phyloP scores from a whole-genome alignment of 2,113 vertebrate species.

The Pterocles orientalis region DNA sequence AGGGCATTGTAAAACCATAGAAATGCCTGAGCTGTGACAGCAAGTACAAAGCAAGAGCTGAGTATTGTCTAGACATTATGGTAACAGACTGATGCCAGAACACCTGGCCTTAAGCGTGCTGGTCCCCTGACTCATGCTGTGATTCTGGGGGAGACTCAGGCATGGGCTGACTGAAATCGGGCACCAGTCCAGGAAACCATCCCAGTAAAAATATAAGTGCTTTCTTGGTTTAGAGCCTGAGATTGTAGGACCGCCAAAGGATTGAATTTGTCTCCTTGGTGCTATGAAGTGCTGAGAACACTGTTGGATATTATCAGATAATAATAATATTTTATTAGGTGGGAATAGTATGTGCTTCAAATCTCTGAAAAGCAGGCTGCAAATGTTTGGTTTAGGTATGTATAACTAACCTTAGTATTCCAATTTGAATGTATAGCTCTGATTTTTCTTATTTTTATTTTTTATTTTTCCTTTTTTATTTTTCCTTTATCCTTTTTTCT shows the following conservation, averaged over 20 bases:
- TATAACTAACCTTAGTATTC: not conserved
- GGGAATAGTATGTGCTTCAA: not conserved
- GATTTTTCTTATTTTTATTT: not conserved
- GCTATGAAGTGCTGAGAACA: not conserved
- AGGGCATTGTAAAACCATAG: not conserved
- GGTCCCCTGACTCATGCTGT: accelerated
- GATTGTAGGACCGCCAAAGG: not conserved
- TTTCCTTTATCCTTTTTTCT: not conserved
- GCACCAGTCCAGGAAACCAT: not conserved
- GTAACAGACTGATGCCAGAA: not conserved
- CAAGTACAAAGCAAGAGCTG: not conserved
- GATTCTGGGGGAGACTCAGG: not conserved
- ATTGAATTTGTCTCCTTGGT: not conserved
- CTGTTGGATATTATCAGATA: not conserved
- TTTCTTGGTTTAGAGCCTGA: not conserved
- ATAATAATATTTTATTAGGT: not conserved
- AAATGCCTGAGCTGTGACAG: not conserved
- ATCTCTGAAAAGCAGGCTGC: not conserved
- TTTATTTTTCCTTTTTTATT: not conserved
- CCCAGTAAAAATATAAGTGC: not conserved
- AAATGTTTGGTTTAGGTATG: not conserved
- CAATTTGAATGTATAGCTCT: not conserved
- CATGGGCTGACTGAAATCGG: not conserved
- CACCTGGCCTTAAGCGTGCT: not conserved
- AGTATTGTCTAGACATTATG: not conserved